Evolutionary conservation across 1,140 invertebrate genomes (phyloP).

Genomic region (Ceratitis capitata): DNA sequence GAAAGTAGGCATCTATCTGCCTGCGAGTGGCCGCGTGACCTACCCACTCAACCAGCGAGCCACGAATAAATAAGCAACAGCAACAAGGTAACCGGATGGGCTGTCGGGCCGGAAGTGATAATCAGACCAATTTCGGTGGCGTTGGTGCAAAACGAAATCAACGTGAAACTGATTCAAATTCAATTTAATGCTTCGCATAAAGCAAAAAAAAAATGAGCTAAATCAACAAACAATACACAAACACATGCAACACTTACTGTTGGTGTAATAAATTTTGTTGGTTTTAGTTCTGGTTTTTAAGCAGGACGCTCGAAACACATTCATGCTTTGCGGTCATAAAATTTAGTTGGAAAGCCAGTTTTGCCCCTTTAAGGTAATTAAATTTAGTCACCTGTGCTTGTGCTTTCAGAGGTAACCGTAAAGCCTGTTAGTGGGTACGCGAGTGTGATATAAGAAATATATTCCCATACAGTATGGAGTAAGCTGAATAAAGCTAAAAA

Average conservation of each 20-base stretch:
- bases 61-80: background rate
- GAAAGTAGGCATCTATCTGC: background rate
- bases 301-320: background rate
- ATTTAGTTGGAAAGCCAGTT: background rate
- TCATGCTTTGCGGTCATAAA: background rate
- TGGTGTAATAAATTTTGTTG: background rate
- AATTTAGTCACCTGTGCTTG: background rate
- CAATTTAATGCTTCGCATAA: background rate
- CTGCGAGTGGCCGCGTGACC: background rate
- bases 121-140: background rate
- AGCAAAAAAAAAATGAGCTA: background rate
- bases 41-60: background rate
- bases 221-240: no score
- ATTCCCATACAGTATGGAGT: no score
- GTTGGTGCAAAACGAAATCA: background rate
- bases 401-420: no score
- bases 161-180: background rate
- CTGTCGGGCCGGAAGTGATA: background rate
- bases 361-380: background rate
- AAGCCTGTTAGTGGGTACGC: no score
- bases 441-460: no score
- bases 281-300: background rate
- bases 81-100: background rate
- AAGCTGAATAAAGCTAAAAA: no score
- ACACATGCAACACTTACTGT: background rate